Percentiles rank a stretch among this genome's conserved stretches.
phyloP scores from a whole-genome alignment of 2,888 invertebrate genomes.

The Gandaritis pyraliata region DNA sequence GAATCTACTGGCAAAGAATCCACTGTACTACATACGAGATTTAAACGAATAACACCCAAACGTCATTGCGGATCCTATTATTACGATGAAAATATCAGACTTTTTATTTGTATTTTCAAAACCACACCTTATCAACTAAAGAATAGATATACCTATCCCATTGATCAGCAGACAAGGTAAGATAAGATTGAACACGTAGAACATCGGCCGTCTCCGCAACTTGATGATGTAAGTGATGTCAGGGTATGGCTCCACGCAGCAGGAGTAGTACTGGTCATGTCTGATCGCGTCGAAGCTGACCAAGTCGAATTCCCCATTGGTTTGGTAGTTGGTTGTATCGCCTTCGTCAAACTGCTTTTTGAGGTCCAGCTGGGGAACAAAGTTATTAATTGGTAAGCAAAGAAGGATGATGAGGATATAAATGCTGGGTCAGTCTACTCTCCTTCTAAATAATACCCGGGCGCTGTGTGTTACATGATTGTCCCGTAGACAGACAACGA shows the following conservation, averaged over 20 bases:
- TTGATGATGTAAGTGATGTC: conserved; percentile 93
- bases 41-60: no score
- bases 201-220: conserved; percentile 90
- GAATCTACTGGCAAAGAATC: no score
- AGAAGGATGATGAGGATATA: no score
- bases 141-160: conserved; percentile 87
- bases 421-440: no score
- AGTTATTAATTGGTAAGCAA: no score
- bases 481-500: no score
- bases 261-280: conserved; percentile 90
- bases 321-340: conserved; percentile 94
- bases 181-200: conserved; percentile 94
- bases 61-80: no score
- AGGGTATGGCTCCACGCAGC: conserved; percentile 92
- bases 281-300: conserved; percentile 89
- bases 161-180: conserved; percentile 93
- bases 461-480: no score
- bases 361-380: conserved; percentile 85
- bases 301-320: conserved; percentile 95
- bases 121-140: background rate
- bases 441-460: no score
- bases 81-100: no score
- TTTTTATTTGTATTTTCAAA: no score
- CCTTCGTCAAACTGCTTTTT: conserved; percentile 91
- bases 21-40: no score